phyloP scores from a whole-genome alignment of 2,797 vertebrate species.

The Fringilla coelebs region DNA sequence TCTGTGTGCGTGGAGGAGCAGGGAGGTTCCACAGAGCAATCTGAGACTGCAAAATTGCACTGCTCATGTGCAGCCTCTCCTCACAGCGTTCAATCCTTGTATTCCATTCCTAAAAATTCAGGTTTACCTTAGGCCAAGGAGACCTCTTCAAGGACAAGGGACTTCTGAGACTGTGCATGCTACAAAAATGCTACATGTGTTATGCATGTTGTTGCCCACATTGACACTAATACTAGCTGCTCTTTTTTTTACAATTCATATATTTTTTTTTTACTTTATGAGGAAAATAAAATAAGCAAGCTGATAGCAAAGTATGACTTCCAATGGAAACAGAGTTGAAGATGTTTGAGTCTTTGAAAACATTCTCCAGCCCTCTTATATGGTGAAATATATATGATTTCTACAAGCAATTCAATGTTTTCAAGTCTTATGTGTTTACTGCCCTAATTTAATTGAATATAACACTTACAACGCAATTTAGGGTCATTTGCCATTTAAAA shows the following conservation, averaged over 20 bases:
- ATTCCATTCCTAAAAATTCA: neutral
- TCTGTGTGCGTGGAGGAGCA: neutral
- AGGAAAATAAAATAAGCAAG: neutral
- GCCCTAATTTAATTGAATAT: neutral
- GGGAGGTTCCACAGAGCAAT: neutral
- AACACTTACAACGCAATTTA: neutral
- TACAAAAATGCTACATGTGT: neutral
- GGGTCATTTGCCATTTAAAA: neutral
- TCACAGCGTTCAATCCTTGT: accelerated
- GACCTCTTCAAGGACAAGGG: neutral
- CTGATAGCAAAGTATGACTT: neutral
- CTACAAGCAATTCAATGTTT: neutral
- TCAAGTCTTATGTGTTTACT: neutral
- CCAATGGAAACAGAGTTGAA: neutral
- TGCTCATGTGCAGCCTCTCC: neutral
- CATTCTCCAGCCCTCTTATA: neutral
- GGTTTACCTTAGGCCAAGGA: neutral
- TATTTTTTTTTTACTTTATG: neutral
- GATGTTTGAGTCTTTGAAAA: neutral
- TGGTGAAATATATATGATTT: neutral
- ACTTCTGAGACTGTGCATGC: neutral
- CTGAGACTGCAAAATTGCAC: neutral
- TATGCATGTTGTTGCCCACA: neutral
- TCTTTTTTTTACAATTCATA: neutral
- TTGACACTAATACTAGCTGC: no score